Evolutionary conservation across 2,113 vertebrate genomes (phyloP).

Genomic region (Pelusios castaneus): DNA sequence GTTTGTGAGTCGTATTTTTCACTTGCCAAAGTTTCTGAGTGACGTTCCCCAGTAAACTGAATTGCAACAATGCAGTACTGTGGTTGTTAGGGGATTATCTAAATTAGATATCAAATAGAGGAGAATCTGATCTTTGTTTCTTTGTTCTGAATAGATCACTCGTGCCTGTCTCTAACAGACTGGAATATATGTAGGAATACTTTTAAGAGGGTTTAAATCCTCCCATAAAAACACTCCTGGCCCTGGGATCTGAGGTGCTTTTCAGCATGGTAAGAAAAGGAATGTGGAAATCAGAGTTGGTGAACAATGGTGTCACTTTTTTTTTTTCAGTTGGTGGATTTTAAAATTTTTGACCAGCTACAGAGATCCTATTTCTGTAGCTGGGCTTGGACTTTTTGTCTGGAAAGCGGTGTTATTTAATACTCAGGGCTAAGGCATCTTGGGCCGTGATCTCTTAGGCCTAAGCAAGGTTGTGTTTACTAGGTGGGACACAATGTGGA

Average conservation of each 20-base stretch:
- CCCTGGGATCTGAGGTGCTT: neutral
- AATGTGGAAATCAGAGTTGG: neutral
- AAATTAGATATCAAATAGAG: neutral
- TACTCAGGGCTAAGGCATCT: neutral
- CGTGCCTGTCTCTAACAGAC: neutral
- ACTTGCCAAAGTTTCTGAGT: neutral
- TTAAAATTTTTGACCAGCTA: neutral
- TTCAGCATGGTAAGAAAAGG: fast-evolving
- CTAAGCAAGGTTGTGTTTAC: neutral
- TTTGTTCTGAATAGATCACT: neutral
- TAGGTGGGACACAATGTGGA: neutral
- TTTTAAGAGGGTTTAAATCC: neutral
- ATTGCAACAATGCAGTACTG: neutral
- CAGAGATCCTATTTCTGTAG: neutral
- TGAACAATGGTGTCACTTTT: neutral
- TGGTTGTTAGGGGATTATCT: neutral
- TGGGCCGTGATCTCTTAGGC: neutral
- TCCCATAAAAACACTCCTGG: neutral
- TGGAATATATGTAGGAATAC: fast-evolving
- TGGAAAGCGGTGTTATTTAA: constrained; percentile 2
- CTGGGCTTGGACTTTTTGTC: neutral
- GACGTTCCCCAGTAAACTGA: neutral
- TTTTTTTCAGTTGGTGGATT: neutral
- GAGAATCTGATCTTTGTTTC: neutral
- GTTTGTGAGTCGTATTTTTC: neutral